Evolutionary conservation across 2,888 invertebrate genomes (phyloP).

Genomic region (Coremacera marginata): DNA sequence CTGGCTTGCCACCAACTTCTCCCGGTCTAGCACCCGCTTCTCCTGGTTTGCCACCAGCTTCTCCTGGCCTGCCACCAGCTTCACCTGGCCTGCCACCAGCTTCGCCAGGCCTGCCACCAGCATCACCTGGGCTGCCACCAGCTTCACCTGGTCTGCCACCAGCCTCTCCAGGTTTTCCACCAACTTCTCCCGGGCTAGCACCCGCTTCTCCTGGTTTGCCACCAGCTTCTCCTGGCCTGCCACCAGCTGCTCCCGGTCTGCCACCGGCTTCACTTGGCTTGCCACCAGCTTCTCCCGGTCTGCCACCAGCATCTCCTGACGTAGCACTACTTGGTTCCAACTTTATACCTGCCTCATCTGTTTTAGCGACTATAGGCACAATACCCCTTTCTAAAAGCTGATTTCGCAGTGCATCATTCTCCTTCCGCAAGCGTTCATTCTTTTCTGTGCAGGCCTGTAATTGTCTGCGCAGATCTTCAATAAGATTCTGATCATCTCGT

Average conservation of each 20-base stretch:
- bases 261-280: neutral
- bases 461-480: conserved; percentile 53
- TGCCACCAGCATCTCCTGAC: conserved; percentile 20
- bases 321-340: neutral
- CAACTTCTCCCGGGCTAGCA: neutral
- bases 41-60: neutral
- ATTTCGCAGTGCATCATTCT: conserved; percentile 46
- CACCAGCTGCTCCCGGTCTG: neutral
- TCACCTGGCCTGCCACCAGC: neutral
- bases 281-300: neutral
- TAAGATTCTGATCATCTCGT: conserved; percentile 52
- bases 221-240: neutral
- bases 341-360: neutral
- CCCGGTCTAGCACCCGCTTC: neutral
- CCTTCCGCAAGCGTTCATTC: conserved; percentile 49
- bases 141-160: neutral
- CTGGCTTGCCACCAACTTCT: neutral
- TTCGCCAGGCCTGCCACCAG: neutral
- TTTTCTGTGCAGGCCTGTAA: conserved; percentile 52
- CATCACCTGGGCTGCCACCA: neutral
- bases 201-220: neutral
- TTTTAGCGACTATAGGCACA: conserved; percentile 38
- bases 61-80: neutral
- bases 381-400: conserved; percentile 49
- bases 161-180: neutral